Conservation (phyloP, 1,140 invertebrate species). For the Gonatopus flavifemur region DNA sequence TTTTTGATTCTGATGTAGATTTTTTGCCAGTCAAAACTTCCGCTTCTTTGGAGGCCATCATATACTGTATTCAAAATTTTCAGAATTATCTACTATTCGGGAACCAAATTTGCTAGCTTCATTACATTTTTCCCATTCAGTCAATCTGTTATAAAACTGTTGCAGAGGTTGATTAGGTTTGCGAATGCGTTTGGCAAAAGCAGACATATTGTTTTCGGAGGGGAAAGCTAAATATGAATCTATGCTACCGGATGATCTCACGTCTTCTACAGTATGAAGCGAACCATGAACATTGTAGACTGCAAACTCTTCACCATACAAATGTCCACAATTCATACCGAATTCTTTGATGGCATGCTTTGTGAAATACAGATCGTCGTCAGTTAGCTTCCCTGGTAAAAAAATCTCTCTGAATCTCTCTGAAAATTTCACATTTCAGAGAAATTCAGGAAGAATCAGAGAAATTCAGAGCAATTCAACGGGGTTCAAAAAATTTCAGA, state of each 20-base stretch:
- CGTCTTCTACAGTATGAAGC: constrained; percentile 18
- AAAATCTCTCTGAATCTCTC: too few relatives aligned
- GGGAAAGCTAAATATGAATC: constrained; percentile 23
- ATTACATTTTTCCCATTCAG: constrained; percentile 12
- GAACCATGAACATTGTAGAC: constrained; percentile 25
- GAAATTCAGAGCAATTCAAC: too few relatives aligned
- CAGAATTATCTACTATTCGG: too few relatives aligned
- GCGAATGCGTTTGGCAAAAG: constrained; percentile 10
- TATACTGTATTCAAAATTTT: too few relatives aligned
- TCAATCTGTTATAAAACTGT: constrained; percentile 15
- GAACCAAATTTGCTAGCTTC: too few relatives aligned
- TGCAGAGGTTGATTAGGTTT: constrained; percentile 21
- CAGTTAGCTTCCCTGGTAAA: too few relatives aligned
- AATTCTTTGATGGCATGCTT: constrained; percentile 5
- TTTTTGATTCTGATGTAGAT: too few relatives aligned
- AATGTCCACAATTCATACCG: neutral
- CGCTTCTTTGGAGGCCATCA: too few relatives aligned
- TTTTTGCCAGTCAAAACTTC: too few relatives aligned
- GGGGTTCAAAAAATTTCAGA: too few relatives aligned
- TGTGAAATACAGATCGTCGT: neutral
- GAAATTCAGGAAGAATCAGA: too few relatives aligned
- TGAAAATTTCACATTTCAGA: too few relatives aligned
- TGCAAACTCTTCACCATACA: constrained; percentile 16
- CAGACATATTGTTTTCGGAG: constrained; percentile 27
- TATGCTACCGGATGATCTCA: constrained; percentile 10